Conservation (phyloP, 2,797 vertebrate genomes). For the Periparus ater region DNA sequence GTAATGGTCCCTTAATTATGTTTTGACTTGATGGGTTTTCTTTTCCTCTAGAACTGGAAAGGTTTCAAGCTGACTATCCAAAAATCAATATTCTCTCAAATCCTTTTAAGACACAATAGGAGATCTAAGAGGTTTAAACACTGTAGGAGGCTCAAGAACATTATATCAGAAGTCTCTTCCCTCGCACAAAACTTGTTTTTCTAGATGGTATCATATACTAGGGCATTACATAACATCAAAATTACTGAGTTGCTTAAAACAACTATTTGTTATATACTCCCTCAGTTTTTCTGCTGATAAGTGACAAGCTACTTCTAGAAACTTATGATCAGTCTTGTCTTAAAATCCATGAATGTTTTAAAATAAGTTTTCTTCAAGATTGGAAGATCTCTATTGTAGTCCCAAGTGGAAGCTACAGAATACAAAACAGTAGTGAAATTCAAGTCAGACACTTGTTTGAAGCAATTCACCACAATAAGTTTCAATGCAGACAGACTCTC, state of each 20-base stretch:
- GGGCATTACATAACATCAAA: background rate
- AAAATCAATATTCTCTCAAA: background rate
- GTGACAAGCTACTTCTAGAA: background rate
- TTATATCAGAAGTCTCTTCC: background rate
- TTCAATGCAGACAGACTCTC: background rate
- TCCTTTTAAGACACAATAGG: background rate
- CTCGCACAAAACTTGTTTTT: background rate
- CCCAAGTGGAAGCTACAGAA: background rate
- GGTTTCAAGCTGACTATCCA: background rate
- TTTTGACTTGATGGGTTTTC: background rate
- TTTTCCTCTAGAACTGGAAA: background rate
- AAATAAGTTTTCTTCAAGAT: background rate
- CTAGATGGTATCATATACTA: background rate
- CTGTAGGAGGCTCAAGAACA: background rate
- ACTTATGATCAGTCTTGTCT: background rate
- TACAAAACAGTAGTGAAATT: background rate
- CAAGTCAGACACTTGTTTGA: background rate
- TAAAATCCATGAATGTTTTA: background rate
- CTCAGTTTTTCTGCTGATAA: background rate
- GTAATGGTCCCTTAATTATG: background rate
- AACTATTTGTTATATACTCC: accelerated
- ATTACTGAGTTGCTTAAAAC: background rate
- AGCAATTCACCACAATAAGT: background rate
- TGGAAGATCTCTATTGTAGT: background rate
- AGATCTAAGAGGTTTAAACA: too few relatives aligned